phyloP scores from a whole-genome alignment of 2,888 invertebrate species.

The Ryuthela nishihirai region DNA sequence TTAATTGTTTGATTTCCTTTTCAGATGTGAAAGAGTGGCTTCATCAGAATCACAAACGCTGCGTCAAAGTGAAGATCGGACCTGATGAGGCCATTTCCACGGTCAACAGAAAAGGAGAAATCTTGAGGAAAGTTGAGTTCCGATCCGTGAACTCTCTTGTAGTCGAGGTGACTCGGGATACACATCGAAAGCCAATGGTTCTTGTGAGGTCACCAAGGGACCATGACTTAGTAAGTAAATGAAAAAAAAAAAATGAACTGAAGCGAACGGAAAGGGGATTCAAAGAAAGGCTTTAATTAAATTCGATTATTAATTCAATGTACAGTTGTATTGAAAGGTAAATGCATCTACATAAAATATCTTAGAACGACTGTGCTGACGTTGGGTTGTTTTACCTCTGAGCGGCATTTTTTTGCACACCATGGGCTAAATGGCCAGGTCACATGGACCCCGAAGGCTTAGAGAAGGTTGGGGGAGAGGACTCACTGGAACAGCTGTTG shows the following conservation, averaged over 20 bases:
- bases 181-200: slow-evolving; percentile 63
- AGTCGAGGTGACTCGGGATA: slow-evolving; percentile 79
- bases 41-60: slow-evolving; percentile 81
- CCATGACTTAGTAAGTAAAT: slow-evolving; percentile 69
- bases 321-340: too few species aligned
- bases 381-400: too few species aligned
- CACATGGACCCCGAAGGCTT: too few species aligned
- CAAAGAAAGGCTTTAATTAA: not conserved
- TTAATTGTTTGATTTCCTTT: not conserved
- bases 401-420: too few species aligned
- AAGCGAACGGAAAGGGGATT: not conserved
- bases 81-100: slow-evolving; percentile 82
- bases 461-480: too few species aligned
- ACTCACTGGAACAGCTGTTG: too few species aligned
- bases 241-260: not conserved
- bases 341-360: too few species aligned
- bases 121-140: slow-evolving; percentile 75
- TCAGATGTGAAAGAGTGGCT: slow-evolving; percentile 67
- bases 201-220: slow-evolving; percentile 74
- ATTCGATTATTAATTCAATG: too few species aligned
- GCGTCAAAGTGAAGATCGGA: slow-evolving; percentile 84
- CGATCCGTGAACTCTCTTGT: slow-evolving; percentile 72
- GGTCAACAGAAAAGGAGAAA: slow-evolving; percentile 87
- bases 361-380: too few species aligned
- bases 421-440: too few species aligned